Base-by-base conservation (phyloP, 2,888 invertebrate genomes). In the Phengaris alcon region DNA sequence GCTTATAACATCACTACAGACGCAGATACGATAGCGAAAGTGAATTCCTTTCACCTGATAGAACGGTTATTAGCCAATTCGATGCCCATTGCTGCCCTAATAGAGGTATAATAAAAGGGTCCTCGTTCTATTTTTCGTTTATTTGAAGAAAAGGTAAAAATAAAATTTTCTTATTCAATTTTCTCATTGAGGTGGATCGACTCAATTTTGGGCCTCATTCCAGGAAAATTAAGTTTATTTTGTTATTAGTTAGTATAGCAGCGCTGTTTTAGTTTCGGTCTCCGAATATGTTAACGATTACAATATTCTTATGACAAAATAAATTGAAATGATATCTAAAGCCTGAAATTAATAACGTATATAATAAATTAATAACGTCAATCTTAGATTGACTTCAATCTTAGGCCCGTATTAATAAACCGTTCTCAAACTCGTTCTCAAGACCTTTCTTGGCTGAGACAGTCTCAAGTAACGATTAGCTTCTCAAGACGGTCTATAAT, bases 41-140 rank as follows among this genome's bases (percentile, higher is more conserved):
- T 90, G 89, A 91, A 92, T 93, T 93, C 90, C 89, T 90, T 93
- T 90, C 91, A 93, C 93, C 93, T 93, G 93, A 93, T 93, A 91
- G 92, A 88, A 90, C 89, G 85, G 92, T 92, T 93, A 93, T 92
- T 93, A 92, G 92, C 90, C 93, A 90, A 93, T 93, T 91, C 87
- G 87, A 89, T 88, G 88, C 84, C 88, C 90, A 90, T 91, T 90
- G 87, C 90, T 88, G 85, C 89, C 91, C 90, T 93, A 93, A 92
- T 93, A 92, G 93, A 91, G 88, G 90, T 87, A 85, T 88, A 93
- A 93, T 93, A 93, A 93, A 91, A 91, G 87, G 90, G 86, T 76
- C 87, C 85, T 86, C 87, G 85, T 84, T 88, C 85, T 89, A 87
- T 88, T 88, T 88, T 88, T 85, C 88, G 82, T 89, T 88, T 87